Evolutionary conservation across 2,888 invertebrate species (phyloP).

Genomic region (Gandaritis pyraliata): DNA sequence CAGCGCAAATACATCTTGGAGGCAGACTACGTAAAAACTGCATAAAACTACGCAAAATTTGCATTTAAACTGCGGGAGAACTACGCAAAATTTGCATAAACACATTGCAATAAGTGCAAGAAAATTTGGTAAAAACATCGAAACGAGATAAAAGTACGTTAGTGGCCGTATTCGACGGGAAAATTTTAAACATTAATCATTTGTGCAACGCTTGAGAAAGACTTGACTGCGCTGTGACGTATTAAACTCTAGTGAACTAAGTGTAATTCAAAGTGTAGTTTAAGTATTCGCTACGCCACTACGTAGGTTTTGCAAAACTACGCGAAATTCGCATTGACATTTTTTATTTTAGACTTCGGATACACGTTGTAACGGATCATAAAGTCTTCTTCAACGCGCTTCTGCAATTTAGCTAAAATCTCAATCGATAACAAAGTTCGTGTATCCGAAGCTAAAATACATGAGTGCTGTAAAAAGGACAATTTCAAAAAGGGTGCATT

Average conservation of each 20-base stretch:
- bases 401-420: not conserved
- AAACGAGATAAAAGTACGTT: conserved; percentile 11
- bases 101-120: too few relatives aligned
- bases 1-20: not conserved
- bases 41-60: conserved; percentile 2
- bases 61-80: not conserved
- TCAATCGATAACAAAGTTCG: conserved; percentile 2
- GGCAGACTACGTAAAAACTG: conserved; percentile 3
- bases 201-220: conserved; percentile 27
- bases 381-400: conserved; percentile 14
- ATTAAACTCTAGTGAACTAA: conserved; percentile 24
- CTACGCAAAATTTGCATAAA: too few relatives aligned
- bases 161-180: conserved; percentile 2
- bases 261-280: conserved; percentile 23
- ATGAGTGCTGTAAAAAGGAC: conserved; percentile 4
- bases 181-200: conserved; percentile 16
- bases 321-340: conserved; percentile 12
- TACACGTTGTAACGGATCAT: conserved; percentile 17
- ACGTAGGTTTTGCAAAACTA: conserved; percentile 27
- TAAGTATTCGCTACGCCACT: conserved; percentile 22
- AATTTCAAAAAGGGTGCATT: conserved; percentile 33
- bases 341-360: conserved; percentile 20
- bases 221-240: conserved; percentile 19
- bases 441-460: conserved; percentile 16
- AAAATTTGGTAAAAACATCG: too few relatives aligned